Evolutionary conservation across 1,140 invertebrate species (phyloP).

Genomic region (Bursaphelenchus mucronatus): DNA sequence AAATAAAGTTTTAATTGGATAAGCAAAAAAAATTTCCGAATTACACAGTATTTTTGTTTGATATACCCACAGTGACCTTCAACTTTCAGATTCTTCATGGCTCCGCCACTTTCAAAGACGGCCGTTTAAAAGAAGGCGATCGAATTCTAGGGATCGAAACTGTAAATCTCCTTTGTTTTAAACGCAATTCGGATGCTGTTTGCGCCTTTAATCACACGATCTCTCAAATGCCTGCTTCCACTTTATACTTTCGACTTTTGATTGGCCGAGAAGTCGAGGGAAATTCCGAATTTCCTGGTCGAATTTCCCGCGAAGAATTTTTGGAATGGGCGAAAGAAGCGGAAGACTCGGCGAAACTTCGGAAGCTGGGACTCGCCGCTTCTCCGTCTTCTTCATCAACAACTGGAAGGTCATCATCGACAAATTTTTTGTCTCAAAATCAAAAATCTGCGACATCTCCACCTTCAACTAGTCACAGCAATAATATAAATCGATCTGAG

Average conservation of each 20-base stretch:
- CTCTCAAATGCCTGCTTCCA: slow-evolving; percentile 24
- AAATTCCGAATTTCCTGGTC: neutral
- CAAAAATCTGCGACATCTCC: neutral
- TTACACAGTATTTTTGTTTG: no score
- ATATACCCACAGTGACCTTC: slow-evolving; percentile 21
- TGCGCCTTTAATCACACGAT: slow-evolving; percentile 35
- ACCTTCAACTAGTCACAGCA: neutral
- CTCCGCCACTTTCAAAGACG: slow-evolving; percentile 43
- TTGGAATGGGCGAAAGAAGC: neutral
- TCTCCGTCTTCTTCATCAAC: no score
- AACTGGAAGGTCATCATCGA: neutral
- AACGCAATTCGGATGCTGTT: slow-evolving; percentile 33
- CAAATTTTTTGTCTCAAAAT: neutral
- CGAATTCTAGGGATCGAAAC: slow-evolving; percentile 37
- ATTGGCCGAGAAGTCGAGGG: neutral
- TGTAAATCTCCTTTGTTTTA: slow-evolving; percentile 31
- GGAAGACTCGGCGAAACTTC: neutral
- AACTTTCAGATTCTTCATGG: slow-evolving; percentile 36
- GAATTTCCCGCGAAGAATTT: neutral
- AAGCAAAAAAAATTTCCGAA: no score
- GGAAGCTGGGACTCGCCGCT: no score
- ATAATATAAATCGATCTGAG: neutral
- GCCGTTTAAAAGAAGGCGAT: slow-evolving; percentile 32
- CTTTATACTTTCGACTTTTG: slow-evolving; percentile 1
- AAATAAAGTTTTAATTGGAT: no score